Evolutionary conservation across 1,140 invertebrate genomes (phyloP), one percentile per base, ranked within the genome.

Genomic region (Drosophila ficusphila): DNA sequence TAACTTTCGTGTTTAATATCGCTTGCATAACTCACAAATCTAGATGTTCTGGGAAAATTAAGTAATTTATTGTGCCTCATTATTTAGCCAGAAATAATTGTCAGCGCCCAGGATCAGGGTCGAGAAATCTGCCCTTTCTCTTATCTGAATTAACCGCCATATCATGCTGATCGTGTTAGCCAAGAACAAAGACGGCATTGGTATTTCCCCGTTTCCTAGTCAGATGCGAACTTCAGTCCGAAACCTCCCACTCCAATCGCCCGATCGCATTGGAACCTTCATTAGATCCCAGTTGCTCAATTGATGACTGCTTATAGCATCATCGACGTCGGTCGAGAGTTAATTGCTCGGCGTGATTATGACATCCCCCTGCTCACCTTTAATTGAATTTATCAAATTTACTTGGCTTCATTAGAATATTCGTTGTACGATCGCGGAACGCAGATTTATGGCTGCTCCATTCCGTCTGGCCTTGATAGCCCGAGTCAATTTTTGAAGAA

Each of bases 11-110:
- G 79, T 70, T 57, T 46, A 46, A 51, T 57, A 74, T 74, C 19
- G 31, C 42, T 81, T 82, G 34, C 46, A 62, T 60, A 65, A 74
- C 53, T 27, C 7, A 46, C n/a, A 44, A 70, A 71, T 54, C 39
- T 42, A 18, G 38, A 34, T 36, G 65, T 65, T 58, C 49, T 79
- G 67, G 29, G 47, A 56, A 64, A 70, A 54, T 57, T 25, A 39
- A 64, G 23, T 60, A 44, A 76, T 79, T 79, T 62, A 11, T 49
- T 76, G 47, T 58, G 51, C 56, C 44, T 51, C 27, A 27, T 58
- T 85, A 83, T 85, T 79, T 75, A 67, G n/a, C 31, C 4, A 41
- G n/a, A 49, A 60, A 85, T 79, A 83, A 64, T 83, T 67, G 34
- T 33, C 51, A 71, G 67, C 64, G n/a, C 53, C 33, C 31, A 25